Conservation (phyloP, 2,113 vertebrate species). For the Lamprotornis superbus region DNA sequence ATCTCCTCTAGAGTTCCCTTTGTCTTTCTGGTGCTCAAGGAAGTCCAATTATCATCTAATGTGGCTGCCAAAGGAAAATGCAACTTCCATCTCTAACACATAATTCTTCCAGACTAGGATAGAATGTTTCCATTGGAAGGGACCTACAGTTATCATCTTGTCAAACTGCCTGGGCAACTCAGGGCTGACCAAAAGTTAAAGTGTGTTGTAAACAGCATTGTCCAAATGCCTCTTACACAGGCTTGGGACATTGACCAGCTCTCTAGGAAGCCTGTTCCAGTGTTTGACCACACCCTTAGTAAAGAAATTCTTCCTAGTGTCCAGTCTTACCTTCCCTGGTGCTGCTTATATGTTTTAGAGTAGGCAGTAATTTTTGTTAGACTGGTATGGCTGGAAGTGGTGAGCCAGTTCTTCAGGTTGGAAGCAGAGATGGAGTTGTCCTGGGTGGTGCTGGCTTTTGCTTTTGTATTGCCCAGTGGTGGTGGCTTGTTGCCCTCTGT, state of each 20-base stretch:
- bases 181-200: neutral
- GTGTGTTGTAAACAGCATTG: neutral
- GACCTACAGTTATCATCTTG: neutral
- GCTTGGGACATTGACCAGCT: neutral
- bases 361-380: neutral
- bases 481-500: neutral
- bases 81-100: neutral
- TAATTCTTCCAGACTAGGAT: neutral
- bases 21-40: neutral
- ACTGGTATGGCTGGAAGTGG: neutral
- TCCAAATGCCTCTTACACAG: neutral
- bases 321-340: neutral
- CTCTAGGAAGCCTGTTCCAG: neutral
- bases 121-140: neutral
- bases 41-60: neutral
- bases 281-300: neutral
- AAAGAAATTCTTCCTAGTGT: neutral
- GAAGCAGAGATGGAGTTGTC: neutral
- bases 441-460: neutral
- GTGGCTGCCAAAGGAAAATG: neutral
- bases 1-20: neutral
- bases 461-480: neutral
- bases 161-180: neutral
- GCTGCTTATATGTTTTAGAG: neutral
- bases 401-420: neutral